Evolutionary conservation across 2,888 invertebrate genomes (phyloP), one percentile per base, ranked within the genome.

Genomic region (Hololepta plana): DNA sequence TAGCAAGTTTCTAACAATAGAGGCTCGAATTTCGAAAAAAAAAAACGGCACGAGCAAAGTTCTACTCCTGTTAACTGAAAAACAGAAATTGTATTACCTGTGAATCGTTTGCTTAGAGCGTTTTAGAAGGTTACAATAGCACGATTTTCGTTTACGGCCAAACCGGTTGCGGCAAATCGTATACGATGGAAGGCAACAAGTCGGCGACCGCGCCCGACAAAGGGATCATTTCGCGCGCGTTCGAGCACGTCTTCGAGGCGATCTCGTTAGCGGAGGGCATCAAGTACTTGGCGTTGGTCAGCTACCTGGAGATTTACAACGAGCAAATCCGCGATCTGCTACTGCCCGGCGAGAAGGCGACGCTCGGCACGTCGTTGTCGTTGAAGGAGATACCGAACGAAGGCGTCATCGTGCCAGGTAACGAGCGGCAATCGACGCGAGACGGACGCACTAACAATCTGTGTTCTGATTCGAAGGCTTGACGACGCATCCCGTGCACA

Each of bases 91-190:
- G n/a, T n/a, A n/a, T n/a, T n/a, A n/a, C n/a, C n/a, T n/a, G n/a
- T n/a, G n/a, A n/a, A 19, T 14, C 12, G 17, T 8, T 4, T 25
- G 46, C 48, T 30, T 32, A 57, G 48, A 82, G 82, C 32, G 82
- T 85, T 2, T 62, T 87, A 28, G 87, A 88, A 45, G 88, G 88
- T 1, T 88, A 88, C 59, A 90, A 88, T 57, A 81, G 82, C 10
- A 88, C 88, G 0, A 82, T 90, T 27, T 88, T 90, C 52, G 88
- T 88, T 0, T 90, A 90, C 47, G 88, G 88, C 1, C 88, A 88
- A 56, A 88, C 87, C 1, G 87, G 88, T 1, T 84, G 85, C 47
- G 88, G 88, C 0, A 90, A 88, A 50, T 82, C 84, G 1, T 82
- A 76, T 47, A 80, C 84, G 7, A 90, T 90, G 87, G 82, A 84